phyloP scores from a whole-genome alignment of 2,797 vertebrate genomes.

The Acropternis orthonyx region DNA sequence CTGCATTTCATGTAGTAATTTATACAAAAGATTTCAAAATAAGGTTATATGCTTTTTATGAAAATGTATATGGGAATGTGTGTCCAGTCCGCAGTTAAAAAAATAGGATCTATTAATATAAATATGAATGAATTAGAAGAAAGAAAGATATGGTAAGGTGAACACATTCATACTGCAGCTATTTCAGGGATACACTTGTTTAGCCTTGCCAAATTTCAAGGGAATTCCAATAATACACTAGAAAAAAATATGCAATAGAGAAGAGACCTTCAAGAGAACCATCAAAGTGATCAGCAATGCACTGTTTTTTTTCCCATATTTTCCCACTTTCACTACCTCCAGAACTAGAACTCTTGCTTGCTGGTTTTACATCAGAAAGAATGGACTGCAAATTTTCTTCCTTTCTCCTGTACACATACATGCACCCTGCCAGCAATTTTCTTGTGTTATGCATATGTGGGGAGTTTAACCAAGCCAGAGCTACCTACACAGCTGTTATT shows the following conservation, averaged over 20 bases:
- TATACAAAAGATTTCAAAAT: background rate
- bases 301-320: background rate
- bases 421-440: accelerated
- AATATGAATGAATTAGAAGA: background rate
- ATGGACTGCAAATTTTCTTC: background rate
- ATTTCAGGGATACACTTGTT: background rate
- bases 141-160: background rate
- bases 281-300: background rate
- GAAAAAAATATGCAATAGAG: background rate
- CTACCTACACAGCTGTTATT: background rate
- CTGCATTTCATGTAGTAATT: background rate
- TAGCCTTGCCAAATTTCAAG: background rate
- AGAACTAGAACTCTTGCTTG: background rate
- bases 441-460: too few species aligned
- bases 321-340: background rate
- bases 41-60: background rate
- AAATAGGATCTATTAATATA: background rate
- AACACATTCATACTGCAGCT: background rate
- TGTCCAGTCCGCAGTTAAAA: background rate
- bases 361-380: background rate
- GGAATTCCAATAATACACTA: background rate
- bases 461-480: background rate
- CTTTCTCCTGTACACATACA: background rate
- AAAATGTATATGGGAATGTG: background rate
- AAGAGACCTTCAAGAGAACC: background rate